Evolutionary conservation across 2,113 vertebrate genomes (phyloP), one percentile per base, ranked within the genome.

Genomic region (Brienomyrus longianalis): DNA sequence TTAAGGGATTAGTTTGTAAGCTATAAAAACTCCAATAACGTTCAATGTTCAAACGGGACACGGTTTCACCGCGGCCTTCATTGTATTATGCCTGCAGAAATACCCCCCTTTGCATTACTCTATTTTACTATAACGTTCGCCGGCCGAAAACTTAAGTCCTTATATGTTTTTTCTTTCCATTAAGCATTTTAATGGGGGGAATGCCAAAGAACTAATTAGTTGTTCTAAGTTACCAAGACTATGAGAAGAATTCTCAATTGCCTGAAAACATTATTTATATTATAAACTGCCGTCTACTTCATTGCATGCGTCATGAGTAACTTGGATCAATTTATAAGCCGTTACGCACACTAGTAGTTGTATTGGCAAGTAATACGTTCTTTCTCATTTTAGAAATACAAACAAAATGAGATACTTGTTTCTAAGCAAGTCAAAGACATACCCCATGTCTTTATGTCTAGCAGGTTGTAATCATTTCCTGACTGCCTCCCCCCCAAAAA

Each of bases 31-130:
- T 35, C 19, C 39, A 74, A 39, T 48, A 50, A 89, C 9, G 88
- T 89, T 47, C 88, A 80, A 80, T 74, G 88, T 88, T 88, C 88
- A 89, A 50, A 80, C 62, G 31, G 74, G 5, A 13, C 35, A 31
- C 1, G 35, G 11, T 80, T 19, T 80, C 35, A 43, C 0, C 74
- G 5, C 31, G 13, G 74, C 66, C 52, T 17, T 54, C 27, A 27
- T 74, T n/a, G 66, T 74, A 35, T 35, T 43, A 80, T 43, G 74
- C 31, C 9, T 43, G 27, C 74, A 43, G 11, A 31, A 27, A 27
- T n/a, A 27, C 9, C 23, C 2, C n/a, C 1, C 2, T 11, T 27
- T 66, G 8, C 62, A 66, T 27, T 27, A 66, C n/a, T 9, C 0
- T n/a, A 4, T 31, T 31, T 27, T 66, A 66, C 59, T n/a, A 19